phyloP scores from a whole-genome alignment of 2,888 invertebrate species.

The Agrilus cyanescens region DNA sequence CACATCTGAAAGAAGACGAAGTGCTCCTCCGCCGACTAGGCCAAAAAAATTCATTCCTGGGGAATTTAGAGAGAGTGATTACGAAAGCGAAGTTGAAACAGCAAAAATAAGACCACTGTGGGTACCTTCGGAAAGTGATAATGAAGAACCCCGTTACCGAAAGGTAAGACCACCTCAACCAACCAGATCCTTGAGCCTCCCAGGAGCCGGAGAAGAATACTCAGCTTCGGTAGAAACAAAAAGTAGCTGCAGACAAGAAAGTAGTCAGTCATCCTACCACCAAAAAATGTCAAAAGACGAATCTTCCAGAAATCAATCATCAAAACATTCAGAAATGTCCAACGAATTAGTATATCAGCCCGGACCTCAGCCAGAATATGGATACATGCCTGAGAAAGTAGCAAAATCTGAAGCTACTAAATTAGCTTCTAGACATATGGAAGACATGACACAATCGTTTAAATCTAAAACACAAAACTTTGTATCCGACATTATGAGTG shows the following conservation, averaged over 20 bases:
- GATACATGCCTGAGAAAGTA: conserved; percentile 37
- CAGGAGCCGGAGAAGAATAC: conserved; percentile 38
- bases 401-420: conserved; percentile 35
- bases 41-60: conserved; percentile 55
- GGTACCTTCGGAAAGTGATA: conserved; percentile 48
- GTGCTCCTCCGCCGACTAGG: conserved; percentile 40
- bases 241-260: background rate
- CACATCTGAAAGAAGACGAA: conserved; percentile 29
- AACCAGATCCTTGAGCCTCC: conserved; percentile 40
- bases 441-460: conserved; percentile 54
- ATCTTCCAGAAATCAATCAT: conserved; percentile 17
- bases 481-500: conserved; percentile 50
- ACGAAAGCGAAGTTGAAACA: conserved; percentile 55
- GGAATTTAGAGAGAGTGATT: conserved; percentile 55
- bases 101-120: conserved; percentile 49
- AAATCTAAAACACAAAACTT: conserved; percentile 58
- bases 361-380: conserved; percentile 49
- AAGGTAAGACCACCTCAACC: conserved; percentile 47
- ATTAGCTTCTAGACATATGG: conserved; percentile 50
- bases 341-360: conserved; percentile 37
- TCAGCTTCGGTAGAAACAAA: conserved; percentile 43
- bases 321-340: conserved; percentile 7
- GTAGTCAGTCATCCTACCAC: too few relatives aligned
- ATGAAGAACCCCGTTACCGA: conserved; percentile 45
- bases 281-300: conserved; percentile 22